These are phyloP conservation scores for Petrolisthes cinctipes DNA, from an alignment of 2,888 invertebrate genomes.

Conservation along the genomic window DNA sequence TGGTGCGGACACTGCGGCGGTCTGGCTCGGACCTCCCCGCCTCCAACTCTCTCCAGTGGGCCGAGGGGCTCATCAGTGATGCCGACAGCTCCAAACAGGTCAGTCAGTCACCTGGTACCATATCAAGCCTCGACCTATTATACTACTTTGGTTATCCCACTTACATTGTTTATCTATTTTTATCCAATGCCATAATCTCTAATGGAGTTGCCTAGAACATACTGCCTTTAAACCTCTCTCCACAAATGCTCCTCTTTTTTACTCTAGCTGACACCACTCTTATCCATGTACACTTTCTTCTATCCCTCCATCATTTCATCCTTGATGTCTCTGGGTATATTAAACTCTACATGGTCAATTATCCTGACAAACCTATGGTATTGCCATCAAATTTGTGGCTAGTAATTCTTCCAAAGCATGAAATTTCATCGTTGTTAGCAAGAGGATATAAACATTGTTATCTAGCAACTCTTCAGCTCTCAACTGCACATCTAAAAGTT, in stretches of 20 bases:
- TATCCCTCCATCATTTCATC: too few species aligned
- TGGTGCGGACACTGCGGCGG: slow-evolving; percentile 77
- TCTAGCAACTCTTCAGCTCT: too few species aligned
- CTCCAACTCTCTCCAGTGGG: slow-evolving; percentile 73
- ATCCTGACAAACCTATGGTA: neutral
- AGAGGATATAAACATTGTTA: too few species aligned
- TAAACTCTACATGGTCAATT: neutral
- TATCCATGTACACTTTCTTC: slow-evolving; percentile 1
- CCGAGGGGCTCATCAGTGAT: slow-evolving; percentile 80
- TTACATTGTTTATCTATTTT: neutral
- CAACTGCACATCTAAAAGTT: too few species aligned
- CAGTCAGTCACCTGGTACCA: slow-evolving; percentile 36
- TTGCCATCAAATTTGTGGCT: neutral
- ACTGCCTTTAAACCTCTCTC: neutral
- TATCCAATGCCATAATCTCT: neutral
- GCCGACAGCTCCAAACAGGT: slow-evolving; percentile 85
- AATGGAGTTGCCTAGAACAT: neutral
- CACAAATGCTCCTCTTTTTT: neutral
- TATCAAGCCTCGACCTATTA: neutral
- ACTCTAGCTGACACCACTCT: neutral
- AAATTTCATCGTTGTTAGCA: too few species aligned
- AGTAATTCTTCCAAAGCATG: neutral
- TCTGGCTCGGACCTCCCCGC: slow-evolving; percentile 72
- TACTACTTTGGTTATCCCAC: slow-evolving; percentile 7
- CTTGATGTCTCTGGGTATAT: neutral